Conservation (phyloP, 2,888 invertebrate genomes). For the Drosophila paracracens region DNA sequence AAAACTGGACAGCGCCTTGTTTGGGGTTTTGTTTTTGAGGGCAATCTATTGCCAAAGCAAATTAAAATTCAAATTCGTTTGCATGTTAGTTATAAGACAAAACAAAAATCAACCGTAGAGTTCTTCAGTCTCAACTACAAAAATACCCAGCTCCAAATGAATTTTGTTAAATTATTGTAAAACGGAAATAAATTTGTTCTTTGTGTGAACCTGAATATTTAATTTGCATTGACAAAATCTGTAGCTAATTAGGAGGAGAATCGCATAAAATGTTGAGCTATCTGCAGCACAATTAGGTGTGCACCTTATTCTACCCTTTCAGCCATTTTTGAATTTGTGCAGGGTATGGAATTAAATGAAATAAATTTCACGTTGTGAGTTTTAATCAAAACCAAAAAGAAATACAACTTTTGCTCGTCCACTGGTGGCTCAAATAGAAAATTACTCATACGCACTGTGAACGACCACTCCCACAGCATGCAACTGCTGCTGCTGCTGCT, state of each 20-base stretch:
- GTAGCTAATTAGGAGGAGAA: background rate
- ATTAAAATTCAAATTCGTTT: slow-evolving; percentile 73
- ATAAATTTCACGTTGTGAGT: slow-evolving; percentile 63
- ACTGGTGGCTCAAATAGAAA: slow-evolving; percentile 35
- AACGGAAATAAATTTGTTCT: background rate
- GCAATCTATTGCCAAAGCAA: slow-evolving; percentile 58
- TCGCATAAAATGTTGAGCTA: background rate
- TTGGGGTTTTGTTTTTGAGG: slow-evolving; percentile 27
- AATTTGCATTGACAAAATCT: background rate
- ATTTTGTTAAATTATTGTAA: background rate
- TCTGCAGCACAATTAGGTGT: background rate
- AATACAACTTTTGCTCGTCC: slow-evolving; percentile 21
- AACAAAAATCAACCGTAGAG: background rate
- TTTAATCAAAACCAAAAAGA: slow-evolving; percentile 63
- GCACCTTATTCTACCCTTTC: background rate
- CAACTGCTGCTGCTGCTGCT: slow-evolving; percentile 32
- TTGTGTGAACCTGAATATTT: background rate
- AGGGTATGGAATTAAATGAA: slow-evolving; percentile 64
- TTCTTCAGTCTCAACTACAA: background rate
- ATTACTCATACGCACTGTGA: slow-evolving; percentile 68
- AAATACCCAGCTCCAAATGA: background rate
- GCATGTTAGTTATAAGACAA: slow-evolving; percentile 42
- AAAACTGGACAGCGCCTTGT: slow-evolving; percentile 32
- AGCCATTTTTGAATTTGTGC: background rate
- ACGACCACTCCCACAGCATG: slow-evolving; percentile 46